Conservation (phyloP, 2,113 vertebrate species). For the Agapornis roseicollis region DNA sequence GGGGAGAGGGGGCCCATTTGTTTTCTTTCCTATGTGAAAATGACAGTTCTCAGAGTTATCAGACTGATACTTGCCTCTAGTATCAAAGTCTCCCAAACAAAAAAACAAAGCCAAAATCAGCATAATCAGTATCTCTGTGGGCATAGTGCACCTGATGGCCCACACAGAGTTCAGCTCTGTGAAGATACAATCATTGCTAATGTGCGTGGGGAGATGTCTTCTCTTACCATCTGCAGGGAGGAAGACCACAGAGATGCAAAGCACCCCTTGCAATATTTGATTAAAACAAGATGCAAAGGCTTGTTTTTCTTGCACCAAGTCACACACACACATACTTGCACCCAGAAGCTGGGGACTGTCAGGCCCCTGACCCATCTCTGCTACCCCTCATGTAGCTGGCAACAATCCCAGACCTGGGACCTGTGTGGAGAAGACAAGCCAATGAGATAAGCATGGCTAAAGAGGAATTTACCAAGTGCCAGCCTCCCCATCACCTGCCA, state of each 20-base stretch:
- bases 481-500: not conserved
- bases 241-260: not conserved
- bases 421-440: not conserved
- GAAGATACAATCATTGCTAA: not conserved
- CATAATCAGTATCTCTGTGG: not conserved
- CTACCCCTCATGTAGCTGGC: accelerated
- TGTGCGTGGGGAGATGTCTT: accelerated
- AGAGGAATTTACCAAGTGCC: not conserved
- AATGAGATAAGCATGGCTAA: not conserved
- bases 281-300: not conserved
- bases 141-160: not conserved
- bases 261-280: not conserved
- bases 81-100: not conserved
- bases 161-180: not conserved
- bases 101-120: not conserved
- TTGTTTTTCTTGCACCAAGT: not conserved
- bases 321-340: not conserved
- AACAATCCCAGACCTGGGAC: not conserved
- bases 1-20: not conserved
- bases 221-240: not conserved
- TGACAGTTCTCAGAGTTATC: not conserved
- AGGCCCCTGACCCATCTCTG: not conserved
- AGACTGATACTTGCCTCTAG: not conserved
- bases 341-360: not conserved
- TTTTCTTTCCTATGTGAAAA: not conserved